These are phyloP conservation scores for Cynopterus brachyotis DNA, from an alignment of 2,113 vertebrate species.

Conservation along the genomic window DNA sequence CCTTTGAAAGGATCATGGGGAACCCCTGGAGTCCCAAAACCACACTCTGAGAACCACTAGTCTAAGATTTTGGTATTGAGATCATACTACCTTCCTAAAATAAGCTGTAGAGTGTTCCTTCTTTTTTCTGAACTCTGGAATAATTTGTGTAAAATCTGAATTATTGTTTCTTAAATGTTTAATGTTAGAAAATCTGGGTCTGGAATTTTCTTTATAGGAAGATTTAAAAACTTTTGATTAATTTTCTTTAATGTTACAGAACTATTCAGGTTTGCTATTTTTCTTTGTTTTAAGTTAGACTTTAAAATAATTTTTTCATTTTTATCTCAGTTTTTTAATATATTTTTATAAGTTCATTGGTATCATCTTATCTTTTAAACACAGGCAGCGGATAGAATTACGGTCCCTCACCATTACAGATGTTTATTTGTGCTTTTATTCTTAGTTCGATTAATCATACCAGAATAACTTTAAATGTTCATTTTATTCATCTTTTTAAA, in stretches of 20 bases:
- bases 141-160: background rate
- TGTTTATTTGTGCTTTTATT: background rate
- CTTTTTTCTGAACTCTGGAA: background rate
- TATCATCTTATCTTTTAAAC: conserved; percentile 3
- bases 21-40: background rate
- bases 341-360: background rate
- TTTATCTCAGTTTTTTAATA: background rate
- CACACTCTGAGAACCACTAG: background rate
- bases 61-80: background rate
- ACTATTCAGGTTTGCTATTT: background rate
- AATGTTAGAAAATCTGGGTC: background rate
- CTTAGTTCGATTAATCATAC: background rate
- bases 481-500: background rate
- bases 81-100: background rate
- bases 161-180: background rate
- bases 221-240: background rate
- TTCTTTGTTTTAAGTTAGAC: background rate
- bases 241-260: background rate
- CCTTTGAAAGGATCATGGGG: background rate
- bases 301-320: background rate
- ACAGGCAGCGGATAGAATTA: background rate
- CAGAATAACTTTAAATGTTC: background rate
- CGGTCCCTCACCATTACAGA: background rate
- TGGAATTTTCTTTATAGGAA: background rate
- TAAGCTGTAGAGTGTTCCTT: background rate